Conservation (phyloP, 2,797 vertebrate genomes). For the Champsocephalus esox region DNA sequence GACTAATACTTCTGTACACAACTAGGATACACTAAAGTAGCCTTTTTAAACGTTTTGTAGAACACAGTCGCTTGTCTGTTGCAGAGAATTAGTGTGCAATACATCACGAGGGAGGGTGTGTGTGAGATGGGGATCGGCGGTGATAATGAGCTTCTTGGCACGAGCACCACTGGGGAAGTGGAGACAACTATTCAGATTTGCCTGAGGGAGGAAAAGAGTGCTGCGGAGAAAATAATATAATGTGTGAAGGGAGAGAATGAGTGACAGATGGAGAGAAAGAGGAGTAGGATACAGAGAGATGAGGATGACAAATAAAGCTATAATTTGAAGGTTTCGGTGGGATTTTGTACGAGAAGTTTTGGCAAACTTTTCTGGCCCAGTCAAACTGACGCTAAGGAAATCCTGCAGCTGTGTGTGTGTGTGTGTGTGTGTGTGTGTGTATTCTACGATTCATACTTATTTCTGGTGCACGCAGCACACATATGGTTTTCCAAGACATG, state of each 20-base stretch:
- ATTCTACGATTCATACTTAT: slow-evolving; percentile 31
- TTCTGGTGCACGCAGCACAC: slow-evolving; percentile 18
- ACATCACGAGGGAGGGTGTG: background rate
- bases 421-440: slow-evolving; percentile 14
- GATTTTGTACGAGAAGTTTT: slow-evolving; percentile 15
- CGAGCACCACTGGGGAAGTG: background rate
- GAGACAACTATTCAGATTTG: slow-evolving; percentile 20
- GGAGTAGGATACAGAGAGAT: background rate
- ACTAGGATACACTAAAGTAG: too few species aligned
- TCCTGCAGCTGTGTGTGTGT: slow-evolving; percentile 34
- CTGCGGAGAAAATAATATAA: slow-evolving; percentile 20
- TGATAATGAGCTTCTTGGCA: slow-evolving; percentile 48
- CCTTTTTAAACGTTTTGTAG: background rate
- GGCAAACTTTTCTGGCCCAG: slow-evolving; percentile 37
- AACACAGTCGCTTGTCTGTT: background rate
- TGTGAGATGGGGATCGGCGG: background rate
- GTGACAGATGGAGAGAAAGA: slow-evolving; percentile 21
- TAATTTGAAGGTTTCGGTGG: slow-evolving; percentile 14
- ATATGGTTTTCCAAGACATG: slow-evolving; percentile 49
- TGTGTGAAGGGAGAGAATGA: background rate
- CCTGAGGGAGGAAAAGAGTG: slow-evolving; percentile 14
- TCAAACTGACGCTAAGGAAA: slow-evolving; percentile 13
- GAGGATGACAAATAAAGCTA: background rate
- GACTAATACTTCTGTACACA: too few species aligned
- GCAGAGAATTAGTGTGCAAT: background rate